Evolutionary conservation across 1,140 invertebrate species (phyloP), one percentile per base, ranked within the genome.

Genomic region (Anadara kagoshimensis): DNA sequence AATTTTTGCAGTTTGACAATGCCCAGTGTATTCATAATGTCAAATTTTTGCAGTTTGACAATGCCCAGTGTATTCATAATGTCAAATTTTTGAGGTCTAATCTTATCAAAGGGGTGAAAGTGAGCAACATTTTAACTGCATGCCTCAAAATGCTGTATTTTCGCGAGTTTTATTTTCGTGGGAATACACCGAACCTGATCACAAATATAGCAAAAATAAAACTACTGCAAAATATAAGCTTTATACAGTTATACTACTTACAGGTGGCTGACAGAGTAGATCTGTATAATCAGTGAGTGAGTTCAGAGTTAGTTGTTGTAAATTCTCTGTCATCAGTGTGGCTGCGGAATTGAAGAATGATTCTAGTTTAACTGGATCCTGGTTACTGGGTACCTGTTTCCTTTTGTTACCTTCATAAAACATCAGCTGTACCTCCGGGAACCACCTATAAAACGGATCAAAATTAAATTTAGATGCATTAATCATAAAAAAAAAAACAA

Each of bases 321-420:
- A 88, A 81, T 96, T 94, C 76, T 93, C 93, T 7, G 95, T 94
- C 96, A 97, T 97, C 22, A 97, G 90, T 20, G 93, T 93, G 8
- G 94, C 93, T 1, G 96, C 92, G 81, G 94, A 95, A 83, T 96
- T 94, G 83, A 94, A 97, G 89, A 97, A 96, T 62, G 92, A 91
- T 81, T 92, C 92, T 80, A 94, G 92, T 82, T 92, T 91, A 10
- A 90, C 91, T 51, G 91, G 91, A 73, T 93, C 92, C 56, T 93
- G 91, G 12, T 92, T 91, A 69, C 92, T 92, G 10, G 95, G 94
- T 68, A 97, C 91, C 78, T 92, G 91, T 80, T 94, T 94, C 76
- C 93, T 93, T 86, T 94, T 94, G 77, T 91, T 92, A 11, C 94
- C 95, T 77, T 89, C 85, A 29, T 90, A 88, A 79, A 92, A 91